A percentile compares a stretch with the other conserved stretches of the same genome.
These are phyloP conservation scores for Glyptemys insculpta DNA, from an alignment of 2,797 vertebrate species.

Conservation along the genomic window DNA sequence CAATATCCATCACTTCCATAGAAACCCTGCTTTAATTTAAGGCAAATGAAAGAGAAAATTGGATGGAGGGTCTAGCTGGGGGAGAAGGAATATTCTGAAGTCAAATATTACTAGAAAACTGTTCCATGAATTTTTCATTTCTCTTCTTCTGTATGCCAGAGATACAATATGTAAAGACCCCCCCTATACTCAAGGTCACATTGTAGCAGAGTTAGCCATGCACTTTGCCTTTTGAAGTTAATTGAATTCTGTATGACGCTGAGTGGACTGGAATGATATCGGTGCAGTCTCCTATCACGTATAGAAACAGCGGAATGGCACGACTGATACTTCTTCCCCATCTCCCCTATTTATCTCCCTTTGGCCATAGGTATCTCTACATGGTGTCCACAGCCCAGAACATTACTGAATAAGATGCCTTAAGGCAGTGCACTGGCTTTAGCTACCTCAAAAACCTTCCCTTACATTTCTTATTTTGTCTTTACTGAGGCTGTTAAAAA, in stretches of 20 bases:
- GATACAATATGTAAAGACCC: neutral
- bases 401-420: neutral
- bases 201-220: neutral
- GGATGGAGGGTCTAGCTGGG: neutral
- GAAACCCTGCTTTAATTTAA: constrained; percentile 9
- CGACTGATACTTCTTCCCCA: neutral
- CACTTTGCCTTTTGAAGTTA: constrained; percentile 33
- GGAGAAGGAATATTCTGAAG: neutral
- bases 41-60: neutral
- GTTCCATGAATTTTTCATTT: constrained; percentile 15
- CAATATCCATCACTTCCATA: neutral
- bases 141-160: neutral
- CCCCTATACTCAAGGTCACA: constrained; percentile 48
- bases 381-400: neutral
- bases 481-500: neutral
- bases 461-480: neutral
- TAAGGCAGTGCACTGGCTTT: neutral
- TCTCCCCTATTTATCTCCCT: neutral
- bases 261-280: neutral
- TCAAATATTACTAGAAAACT: neutral
- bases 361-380: neutral
- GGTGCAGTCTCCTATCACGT: neutral
- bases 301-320: neutral
- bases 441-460: neutral
- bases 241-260: constrained; percentile 21